Base-by-base conservation (phyloP, 2,888 invertebrate species). In the Monopis laevigella region DNA sequence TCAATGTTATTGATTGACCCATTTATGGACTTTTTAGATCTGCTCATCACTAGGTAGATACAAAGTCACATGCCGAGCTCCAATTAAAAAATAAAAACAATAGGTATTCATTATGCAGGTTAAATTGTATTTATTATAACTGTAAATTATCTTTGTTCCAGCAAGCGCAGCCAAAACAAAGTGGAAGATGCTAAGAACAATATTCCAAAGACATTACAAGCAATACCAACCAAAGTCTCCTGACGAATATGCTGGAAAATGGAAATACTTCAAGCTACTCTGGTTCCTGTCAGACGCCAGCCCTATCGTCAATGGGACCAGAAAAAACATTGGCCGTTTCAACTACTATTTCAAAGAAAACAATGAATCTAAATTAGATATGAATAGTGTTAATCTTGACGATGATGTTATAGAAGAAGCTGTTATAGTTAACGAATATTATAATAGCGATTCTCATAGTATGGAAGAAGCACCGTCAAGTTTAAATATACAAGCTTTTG, bases 151-250 rank as follows among this genome's bases (percentile, higher is more conserved):
- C n/a, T n/a, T 28, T 11, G 7, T 59, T 55, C 38, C 62, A 69
- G 68, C 58, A 39, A 48, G 53, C 2, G 34, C 56, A 10, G 39
- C 63, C 2, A 51, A 54, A 30, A 43, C 49, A 0, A 71, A 67
- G 52, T 70, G 70, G 70, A 69, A 66, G 45, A 63, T 57, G 35
- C 49, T 69, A 1, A 52, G 65, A 3, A 65, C 67, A 42, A 39
- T 58, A 2, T 69, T 58, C 45, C 58, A 53, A 27, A 56, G 55
- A 24, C 59, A 65, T 44, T 16, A 53, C 1, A 60, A 51, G 13
- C 59, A 52, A 40, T 43, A 38, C 18, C 46, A 48, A 2, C 27
- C 48, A 1, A 39, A 46, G 0, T 13, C 47, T 0, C 2, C 29
- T 6, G 12, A 28, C 2, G 40, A 40, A n/a, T 40, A 40, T 14